Evolutionary conservation across 2,888 invertebrate genomes (phyloP), one percentile per base, ranked within the genome.

Genomic region (Hemistola chrysoprasaria): DNA sequence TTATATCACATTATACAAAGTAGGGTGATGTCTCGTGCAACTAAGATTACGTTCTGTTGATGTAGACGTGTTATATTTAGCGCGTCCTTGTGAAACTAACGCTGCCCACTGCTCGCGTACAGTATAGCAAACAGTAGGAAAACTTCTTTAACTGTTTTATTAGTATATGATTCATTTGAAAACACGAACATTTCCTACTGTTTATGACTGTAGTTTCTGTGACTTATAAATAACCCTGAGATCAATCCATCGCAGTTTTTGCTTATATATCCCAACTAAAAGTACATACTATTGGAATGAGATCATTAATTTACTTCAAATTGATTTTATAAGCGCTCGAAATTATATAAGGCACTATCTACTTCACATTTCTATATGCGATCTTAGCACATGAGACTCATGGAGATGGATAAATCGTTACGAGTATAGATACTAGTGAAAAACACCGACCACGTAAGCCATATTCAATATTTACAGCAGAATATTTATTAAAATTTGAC

Each of bases 1-100:
- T 74, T 78, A 80, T 79, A 86, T 85, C 81, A 84, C 82, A 85
- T 75, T 72, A 70, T 72, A 78, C 71, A 72, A 58, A 71, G 55
- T 58, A 45, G 68, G 75, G 73, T 49, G 65, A 55, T 52, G 69
- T 69, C 70, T 66, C 67, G 50, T 62, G 66, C 61, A 59, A 63
- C 51, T 52, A 54, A 49, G 53, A 62, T 38, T 42, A 39, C 37
- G 47, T 41, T 34, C 40, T 20, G 27, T 37, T 28, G 32, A n/a
- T 16, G 16, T 16, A 4, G 2, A 4, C 16, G 16, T 16, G 52
- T 37, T 47, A 43, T 52, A 48, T 46, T 46, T 40, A 42, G 44
- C 35, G 35, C 34, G 44, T 40, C 36, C 45, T 40, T 45, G 40
- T 28, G 29, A 27, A 32, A 9, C 16, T 24, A 44, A 40, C 11